Percentiles rank a stretch among this genome's conserved stretches.
Evolutionary conservation across 2,113 vertebrate species (phyloP).

Genomic region (Chloropsis cyanopogon): DNA sequence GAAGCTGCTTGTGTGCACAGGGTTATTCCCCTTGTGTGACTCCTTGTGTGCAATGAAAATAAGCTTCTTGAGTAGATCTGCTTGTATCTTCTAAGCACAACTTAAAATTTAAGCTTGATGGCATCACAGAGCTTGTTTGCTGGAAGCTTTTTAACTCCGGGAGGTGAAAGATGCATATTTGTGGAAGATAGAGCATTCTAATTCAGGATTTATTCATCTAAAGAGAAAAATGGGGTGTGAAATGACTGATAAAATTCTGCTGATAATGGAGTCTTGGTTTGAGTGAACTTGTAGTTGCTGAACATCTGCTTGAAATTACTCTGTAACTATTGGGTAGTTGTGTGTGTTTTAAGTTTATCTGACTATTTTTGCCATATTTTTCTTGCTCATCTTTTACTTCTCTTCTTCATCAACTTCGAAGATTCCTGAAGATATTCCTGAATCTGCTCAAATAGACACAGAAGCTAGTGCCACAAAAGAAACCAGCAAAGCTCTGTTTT

Average conservation of each 20-base stretch:
- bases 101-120: background rate
- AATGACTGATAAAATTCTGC: background rate
- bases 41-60: background rate
- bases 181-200: background rate
- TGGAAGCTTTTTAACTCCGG: background rate
- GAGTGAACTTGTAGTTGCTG: background rate
- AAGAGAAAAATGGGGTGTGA: background rate
- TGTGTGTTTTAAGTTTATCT: background rate
- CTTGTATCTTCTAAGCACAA: background rate
- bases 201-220: background rate
- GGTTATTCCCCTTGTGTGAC: background rate
- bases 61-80: background rate
- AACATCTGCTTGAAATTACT: background rate
- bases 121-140: fast-evolving
- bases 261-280: background rate
- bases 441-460: background rate
- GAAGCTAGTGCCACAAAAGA: background rate
- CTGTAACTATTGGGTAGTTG: background rate
- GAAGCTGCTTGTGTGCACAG: too few species aligned
- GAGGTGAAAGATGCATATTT: background rate
- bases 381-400: background rate
- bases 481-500: background rate
- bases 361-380: background rate
- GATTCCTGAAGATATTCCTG: background rate
- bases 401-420: background rate